Evolutionary conservation across 2,888 invertebrate species (phyloP), one percentile per base, ranked within the genome.

Genomic region (Drosophila paranaensis): DNA sequence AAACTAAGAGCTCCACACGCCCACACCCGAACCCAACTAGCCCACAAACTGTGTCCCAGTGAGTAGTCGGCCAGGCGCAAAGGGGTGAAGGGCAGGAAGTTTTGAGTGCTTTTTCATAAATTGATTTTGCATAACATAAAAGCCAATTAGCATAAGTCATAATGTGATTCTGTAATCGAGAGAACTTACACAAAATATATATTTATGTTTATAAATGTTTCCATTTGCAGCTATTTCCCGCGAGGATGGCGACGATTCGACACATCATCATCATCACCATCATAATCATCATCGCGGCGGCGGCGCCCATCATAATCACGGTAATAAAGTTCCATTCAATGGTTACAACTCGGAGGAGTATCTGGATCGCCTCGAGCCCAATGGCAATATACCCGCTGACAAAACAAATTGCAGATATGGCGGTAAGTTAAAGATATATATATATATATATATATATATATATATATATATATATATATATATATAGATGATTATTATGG

Each of bases 261-360:
- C 88, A 89, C 88, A 91, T 82, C 87, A 90, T 79, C 90, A 91
- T 80, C 94, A 95, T 91, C 94, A 27, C 27, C 27, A 94, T 92
- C 94, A 94, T 82, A 94, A 94, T 84, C 95, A 94, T 90, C 94
- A 94, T 92, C 94, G 94, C 92, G 90, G 92, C 50, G 90, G 91
- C 79, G 91, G 92, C 69, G 91, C 92, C 81, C 94, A 95, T 82
- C 92, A 93, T 81, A 93, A 93, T 91, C 93, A 93, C 91, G 94
- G 95, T 90, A 95, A 94, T 90, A 97, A 97, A 94, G 95, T 97
- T 93, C 95, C 97, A 80, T 97, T 97, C 94, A 97, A 97, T 94
- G 97, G 97, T 82, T 98, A 97, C 95, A 93, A 93, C 89, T 97
- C 97, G 68, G 97, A 97, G 92, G 97, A 98, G 94, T 98, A 97